Base-by-base conservation (phyloP, 2,888 invertebrate genomes). In the Harpalus rubripes region DNA sequence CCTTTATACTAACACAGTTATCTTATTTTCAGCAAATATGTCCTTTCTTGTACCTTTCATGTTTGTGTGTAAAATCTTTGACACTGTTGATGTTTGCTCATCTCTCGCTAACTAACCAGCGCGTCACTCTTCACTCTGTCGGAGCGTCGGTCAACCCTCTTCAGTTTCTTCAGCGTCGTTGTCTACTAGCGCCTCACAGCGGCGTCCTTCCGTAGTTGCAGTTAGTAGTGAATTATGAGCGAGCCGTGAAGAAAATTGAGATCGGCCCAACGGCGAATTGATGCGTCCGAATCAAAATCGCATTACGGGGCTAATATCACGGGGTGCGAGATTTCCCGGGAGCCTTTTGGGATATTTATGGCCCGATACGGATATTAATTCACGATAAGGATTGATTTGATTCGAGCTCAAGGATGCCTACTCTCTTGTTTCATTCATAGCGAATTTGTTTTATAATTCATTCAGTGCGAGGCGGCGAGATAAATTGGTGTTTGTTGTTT, bases 231-330 rank as follows among this genome's bases (percentile, higher is more conserved):
- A 74, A 18, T 74, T 74, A 74, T 44, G 72, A 44, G 18, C 18
- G 15, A 4, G 41, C 10, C 72, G 72, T 44, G 72, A 74, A 74
- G 72, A 74, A 74, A 74, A 74, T 74, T 74, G 72, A 74, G 72
- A 41, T 74, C 15, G 72, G 41, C 39, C 41, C 52, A 44, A 16
- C 18, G 44, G 10, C 72, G 72, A 44, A 74, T 74, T 74, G 72
- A 74, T 74, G 72, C 72, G 18, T 74, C 72, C 72, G 72, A 44
- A 74, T 74, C 72, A 74, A 74, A 74, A 44, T 74, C 72, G 18
- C 72, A 74, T 74, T 74, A 74, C 72, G 12, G 44, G 44, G 72
- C 72, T 74, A 44, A 74, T 74, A 74, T 44, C 72, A 26, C 22
- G 18, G 41, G 44, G 72, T 12, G 72, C 16, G 44, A 44, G 44